Evolutionary conservation across 1,140 invertebrate species (phyloP).

Genomic region (Amphibalanus amphitrite): DNA sequence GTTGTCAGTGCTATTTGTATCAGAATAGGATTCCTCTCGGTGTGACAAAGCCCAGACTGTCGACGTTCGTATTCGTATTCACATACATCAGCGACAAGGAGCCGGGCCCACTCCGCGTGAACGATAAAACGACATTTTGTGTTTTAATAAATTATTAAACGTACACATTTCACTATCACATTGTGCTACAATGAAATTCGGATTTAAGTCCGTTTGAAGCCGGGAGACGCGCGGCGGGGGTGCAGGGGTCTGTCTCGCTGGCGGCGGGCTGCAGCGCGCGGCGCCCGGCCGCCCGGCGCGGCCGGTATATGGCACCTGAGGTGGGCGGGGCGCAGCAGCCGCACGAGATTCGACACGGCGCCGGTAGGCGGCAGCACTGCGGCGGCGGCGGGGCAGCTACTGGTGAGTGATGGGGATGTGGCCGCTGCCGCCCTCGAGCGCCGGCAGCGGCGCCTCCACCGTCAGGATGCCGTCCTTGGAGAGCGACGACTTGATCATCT

Average conservation of each 20-base stretch:
- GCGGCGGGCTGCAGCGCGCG: no score
- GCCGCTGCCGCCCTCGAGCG: conserved; percentile 41
- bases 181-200: not conserved
- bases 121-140: not conserved
- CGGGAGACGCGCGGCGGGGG: not conserved
- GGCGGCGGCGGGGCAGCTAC: conserved; percentile 23
- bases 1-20: no score
- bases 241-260: not conserved
- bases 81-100: no score
- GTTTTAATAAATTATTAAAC: conserved; percentile 1
- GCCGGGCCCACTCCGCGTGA: no score
- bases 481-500: conserved; percentile 45
- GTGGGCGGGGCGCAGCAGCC: no score
- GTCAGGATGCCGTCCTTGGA: conserved; percentile 74
- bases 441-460: conserved; percentile 74
- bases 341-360: not conserved
- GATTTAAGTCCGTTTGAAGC: not conserved
- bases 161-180: not conserved
- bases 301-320: no score
- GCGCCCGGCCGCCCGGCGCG: no score
- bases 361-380: not conserved
- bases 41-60: no score
- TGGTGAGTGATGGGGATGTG: conserved; percentile 61
- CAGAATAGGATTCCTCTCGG: no score
- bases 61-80: no score